A percentile compares a stretch with the other conserved stretches of the same genome.
These are phyloP conservation scores for Dryomyza anilis DNA, from an alignment of 2,888 invertebrate species.

Conservation along the genomic window DNA sequence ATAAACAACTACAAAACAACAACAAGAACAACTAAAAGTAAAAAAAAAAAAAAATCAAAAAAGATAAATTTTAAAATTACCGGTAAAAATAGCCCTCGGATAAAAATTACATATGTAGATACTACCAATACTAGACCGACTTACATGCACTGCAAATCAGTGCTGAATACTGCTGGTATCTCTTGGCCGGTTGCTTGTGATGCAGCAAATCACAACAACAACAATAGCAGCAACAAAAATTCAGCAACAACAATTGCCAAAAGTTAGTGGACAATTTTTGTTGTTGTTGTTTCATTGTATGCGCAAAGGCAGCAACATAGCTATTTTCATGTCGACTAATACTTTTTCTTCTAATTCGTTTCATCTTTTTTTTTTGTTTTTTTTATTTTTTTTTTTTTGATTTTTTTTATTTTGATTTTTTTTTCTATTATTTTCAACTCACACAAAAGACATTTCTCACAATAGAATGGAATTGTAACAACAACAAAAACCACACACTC, in stretches of 20 bases:
- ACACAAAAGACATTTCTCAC: too few relatives aligned
- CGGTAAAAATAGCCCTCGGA: slow-evolving; percentile 61
- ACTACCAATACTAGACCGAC: too few relatives aligned
- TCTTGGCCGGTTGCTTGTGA: too few relatives aligned
- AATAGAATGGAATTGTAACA: slow-evolving; percentile 27
- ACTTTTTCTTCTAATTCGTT: too few relatives aligned
- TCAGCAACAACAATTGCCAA: slow-evolving; percentile 14
- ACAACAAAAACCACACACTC: slow-evolving; percentile 1
- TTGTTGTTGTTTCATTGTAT: slow-evolving; percentile 1
- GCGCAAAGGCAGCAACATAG: not conserved
- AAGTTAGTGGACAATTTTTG: slow-evolving; percentile 21
- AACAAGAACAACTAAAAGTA: slow-evolving; percentile 1
- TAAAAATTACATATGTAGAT: slow-evolving; percentile 50
- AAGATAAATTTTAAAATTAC: slow-evolving; percentile 31
- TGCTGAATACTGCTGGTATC: too few relatives aligned
- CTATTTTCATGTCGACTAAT: not conserved
- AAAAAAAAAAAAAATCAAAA: slow-evolving; percentile 17
- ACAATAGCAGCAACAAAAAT: slow-evolving; percentile 13
- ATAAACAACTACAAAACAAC: not conserved
- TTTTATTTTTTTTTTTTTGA: too few relatives aligned
- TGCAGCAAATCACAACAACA: too few relatives aligned
- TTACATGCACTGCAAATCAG: slow-evolving; percentile 40
- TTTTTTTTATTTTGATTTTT: too few relatives aligned
- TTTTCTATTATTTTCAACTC: too few relatives aligned
- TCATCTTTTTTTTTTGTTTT: too few relatives aligned